A percentile compares a stretch with the other conserved stretches of the same genome.
Conservation (phyloP, 2,113 vertebrate genomes). For the Tachysurus fulvidraco region DNA sequence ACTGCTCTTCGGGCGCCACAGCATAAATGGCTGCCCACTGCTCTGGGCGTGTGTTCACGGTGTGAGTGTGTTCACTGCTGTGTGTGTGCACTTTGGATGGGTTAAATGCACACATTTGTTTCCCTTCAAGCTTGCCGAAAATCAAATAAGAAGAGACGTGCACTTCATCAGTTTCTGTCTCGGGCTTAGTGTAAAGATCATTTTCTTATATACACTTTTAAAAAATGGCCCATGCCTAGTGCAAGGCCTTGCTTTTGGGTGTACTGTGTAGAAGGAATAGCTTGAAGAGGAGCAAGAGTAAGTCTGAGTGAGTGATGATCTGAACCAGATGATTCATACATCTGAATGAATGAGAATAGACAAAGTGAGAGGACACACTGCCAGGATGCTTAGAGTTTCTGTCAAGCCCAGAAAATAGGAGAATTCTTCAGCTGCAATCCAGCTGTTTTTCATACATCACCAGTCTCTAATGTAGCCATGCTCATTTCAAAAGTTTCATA, state of each 20-base stretch:
- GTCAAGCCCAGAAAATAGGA: neutral
- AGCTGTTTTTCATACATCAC: neutral
- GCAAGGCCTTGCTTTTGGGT: neutral
- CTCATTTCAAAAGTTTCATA: neutral
- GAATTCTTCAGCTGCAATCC: neutral
- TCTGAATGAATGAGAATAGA: slow-evolving; percentile 50
- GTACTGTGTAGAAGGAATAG: slow-evolving; percentile 9
- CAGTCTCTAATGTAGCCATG: neutral
- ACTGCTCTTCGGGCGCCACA: no score
- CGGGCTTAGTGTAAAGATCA: neutral
- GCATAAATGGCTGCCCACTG: no score
- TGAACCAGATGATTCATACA: slow-evolving; percentile 67
- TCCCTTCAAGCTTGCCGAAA: slow-evolving; percentile 3
- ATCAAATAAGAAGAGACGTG: neutral
- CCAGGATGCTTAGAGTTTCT: slow-evolving; percentile 2
- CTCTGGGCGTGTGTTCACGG: no score
- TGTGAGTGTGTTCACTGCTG: no score
- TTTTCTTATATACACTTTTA: neutral
- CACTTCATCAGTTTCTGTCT: neutral
- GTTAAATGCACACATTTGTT: slow-evolving; percentile 1
- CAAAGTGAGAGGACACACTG: slow-evolving; percentile 50
- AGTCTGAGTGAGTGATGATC: slow-evolving; percentile 59
- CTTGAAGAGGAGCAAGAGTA: slow-evolving; percentile 59
- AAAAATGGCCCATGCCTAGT: neutral
- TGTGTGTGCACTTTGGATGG: no score